These are phyloP conservation scores for Octomys mimax DNA, from an alignment of 2,797 vertebrate species.

Conservation along the genomic window DNA sequence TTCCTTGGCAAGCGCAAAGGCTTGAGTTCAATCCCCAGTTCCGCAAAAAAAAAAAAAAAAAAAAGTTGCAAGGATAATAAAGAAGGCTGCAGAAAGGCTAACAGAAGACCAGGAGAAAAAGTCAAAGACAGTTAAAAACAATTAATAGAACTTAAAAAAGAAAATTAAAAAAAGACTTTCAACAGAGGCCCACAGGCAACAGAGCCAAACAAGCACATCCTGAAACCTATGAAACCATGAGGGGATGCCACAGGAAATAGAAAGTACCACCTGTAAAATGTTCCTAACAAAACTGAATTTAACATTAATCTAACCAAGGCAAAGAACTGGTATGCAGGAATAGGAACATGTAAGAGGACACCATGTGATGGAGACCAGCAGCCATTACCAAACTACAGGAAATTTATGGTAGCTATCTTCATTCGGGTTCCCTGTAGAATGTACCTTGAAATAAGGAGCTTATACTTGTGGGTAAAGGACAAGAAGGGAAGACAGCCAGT, in stretches of 20 bases:
- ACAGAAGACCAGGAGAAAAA: too few relatives aligned
- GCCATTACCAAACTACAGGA: background rate
- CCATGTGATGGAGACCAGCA: background rate
- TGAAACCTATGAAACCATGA: background rate
- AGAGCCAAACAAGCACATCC: background rate
- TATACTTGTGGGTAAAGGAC: background rate
- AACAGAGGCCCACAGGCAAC: background rate
- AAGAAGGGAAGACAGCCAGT: background rate
- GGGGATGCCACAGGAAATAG: slow-evolving; percentile 29
- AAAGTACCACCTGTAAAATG: slow-evolving; percentile 34
- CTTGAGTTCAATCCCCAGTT: too few relatives aligned
- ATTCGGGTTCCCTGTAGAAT: background rate
- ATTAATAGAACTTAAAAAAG: too few relatives aligned
- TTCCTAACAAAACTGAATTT: slow-evolving; percentile 21
- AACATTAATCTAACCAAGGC: slow-evolving; percentile 21
- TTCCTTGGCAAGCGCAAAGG: too few relatives aligned
- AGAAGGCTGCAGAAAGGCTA: too few relatives aligned
- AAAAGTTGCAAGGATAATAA: too few relatives aligned
- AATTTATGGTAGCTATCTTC: slow-evolving; percentile 7
- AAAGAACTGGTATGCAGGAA: background rate
- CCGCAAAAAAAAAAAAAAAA: too few relatives aligned
- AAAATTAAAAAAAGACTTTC: too few relatives aligned
- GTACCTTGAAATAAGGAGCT: background rate
- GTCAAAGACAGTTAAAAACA: too few relatives aligned
- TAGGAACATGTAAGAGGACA: background rate